These are phyloP conservation scores for Mormyrops boulengeri DNA, from an alignment of 2,797 vertebrate genomes.

Conservation along the genomic window DNA sequence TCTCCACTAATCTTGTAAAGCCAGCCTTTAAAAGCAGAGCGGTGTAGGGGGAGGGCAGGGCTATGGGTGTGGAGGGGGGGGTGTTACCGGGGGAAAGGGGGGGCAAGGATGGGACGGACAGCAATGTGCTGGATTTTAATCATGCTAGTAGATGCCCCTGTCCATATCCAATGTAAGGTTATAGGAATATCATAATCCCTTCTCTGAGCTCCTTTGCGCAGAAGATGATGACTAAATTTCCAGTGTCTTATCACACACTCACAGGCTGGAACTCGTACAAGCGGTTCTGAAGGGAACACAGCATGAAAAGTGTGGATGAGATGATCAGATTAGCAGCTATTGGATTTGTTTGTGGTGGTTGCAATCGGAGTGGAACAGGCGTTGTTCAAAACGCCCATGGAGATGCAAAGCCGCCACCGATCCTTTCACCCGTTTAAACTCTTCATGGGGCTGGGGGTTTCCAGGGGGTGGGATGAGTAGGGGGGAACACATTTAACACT, in stretches of 20 bases:
- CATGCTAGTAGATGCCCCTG: slow-evolving; percentile 64
- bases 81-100: background rate
- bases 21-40: slow-evolving; percentile 62
- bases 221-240: slow-evolving; percentile 96
- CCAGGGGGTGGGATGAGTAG: slow-evolving; percentile 36
- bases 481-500: slow-evolving; percentile 64
- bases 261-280: slow-evolving; percentile 90
- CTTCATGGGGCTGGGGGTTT: slow-evolving; percentile 55
- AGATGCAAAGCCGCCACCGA: slow-evolving; percentile 69
- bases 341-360: slow-evolving; percentile 81
- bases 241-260: slow-evolving; percentile 98
- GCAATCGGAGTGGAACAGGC: slow-evolving; percentile 85
- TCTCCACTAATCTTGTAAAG: slow-evolving; percentile 73
- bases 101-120: slow-evolving; percentile 50
- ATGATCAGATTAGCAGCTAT: slow-evolving; percentile 92
- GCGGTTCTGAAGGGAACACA: slow-evolving; percentile 81
- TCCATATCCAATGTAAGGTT: slow-evolving; percentile 94
- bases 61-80: background rate
- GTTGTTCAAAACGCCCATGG: slow-evolving; percentile 71
- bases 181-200: slow-evolving; percentile 93
- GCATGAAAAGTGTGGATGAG: slow-evolving; percentile 87
- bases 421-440: slow-evolving; percentile 62
- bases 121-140: slow-evolving; percentile 66
- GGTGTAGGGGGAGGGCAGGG: slow-evolving; percentile 35
- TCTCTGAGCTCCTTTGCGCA: slow-evolving; percentile 78